Base-by-base conservation (phyloP, 2,888 invertebrate genomes). In the Pyralis farinalis region DNA sequence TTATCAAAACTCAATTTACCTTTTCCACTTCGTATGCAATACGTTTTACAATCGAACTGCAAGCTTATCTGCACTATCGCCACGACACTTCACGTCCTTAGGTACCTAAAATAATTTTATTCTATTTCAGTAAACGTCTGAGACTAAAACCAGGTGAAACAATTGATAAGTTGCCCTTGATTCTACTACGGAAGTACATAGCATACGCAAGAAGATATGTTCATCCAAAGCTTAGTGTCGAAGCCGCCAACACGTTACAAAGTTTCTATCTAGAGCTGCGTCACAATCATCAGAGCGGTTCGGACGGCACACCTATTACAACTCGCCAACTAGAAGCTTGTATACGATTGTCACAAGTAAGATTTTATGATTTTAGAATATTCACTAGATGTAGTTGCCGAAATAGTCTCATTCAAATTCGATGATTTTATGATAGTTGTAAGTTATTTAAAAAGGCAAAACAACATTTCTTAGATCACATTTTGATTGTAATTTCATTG, bases 141-240 rank as follows among this genome's bases (percentile, higher is more conserved):
- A 91, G 90, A 50, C 57, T 92, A 22, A 80, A 85, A 39, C 77
- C 85, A 2, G 91, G 91, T 2, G 94, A 95, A 63, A 76, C 82
- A 0, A 73, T 94, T 22, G 94, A 97, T 67, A 84, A 92, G 2
- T 82, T 98, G 42, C 96, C 98, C 0, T 90, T 93, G 36, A 91
- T 91, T 37, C 76, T 96, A 34, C 90, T 98, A 3, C 92, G 97
- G 46, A 98, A 97, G 83, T 98, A 97, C 67, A 94, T 98, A 37
- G 95, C 95, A 0, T 98, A 98, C 77, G 96, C 97, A 0, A 92
- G 94, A 46, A 94, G 96, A 72, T 96, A 96, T 76, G 95, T 97
- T 0, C 93, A 94, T 51, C 97, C 98, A 0, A 91, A 91, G 59
- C 86, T 98, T 10, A 93, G 93, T 25, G 71, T 79, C 0, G 94